Percentiles rank a stretch among this genome's conserved stretches.
Evolutionary conservation across 2,113 vertebrate species (phyloP).

Genomic region (Trogon surrucura): DNA sequence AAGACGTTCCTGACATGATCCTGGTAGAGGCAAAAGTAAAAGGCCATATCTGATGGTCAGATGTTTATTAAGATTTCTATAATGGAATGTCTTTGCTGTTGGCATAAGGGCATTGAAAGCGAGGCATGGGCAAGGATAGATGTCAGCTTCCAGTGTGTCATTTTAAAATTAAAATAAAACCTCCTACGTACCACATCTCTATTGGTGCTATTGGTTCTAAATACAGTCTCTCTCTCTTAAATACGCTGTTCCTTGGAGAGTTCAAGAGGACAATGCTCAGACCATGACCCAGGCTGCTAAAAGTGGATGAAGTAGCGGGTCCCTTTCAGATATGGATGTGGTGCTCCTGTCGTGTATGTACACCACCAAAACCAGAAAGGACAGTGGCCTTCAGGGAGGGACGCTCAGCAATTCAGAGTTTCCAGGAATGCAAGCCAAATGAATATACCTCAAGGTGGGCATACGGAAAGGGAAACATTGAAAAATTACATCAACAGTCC

Average conservation of each 20-base stretch:
- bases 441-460: not conserved
- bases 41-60: not conserved
- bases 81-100: not conserved
- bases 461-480: not conserved
- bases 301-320: not conserved
- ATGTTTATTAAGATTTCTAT: not conserved
- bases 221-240: not conserved
- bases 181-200: accelerated
- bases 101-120: not conserved
- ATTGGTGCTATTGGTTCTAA: not conserved
- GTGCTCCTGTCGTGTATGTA: not conserved
- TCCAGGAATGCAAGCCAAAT: not conserved
- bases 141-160: accelerated
- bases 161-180: not conserved
- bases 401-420: not conserved
- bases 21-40: not conserved
- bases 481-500: not conserved
- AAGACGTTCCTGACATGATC: not conserved
- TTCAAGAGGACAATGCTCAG: not conserved
- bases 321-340: not conserved
- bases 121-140: not conserved
- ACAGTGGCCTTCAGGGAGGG: not conserved
- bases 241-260: not conserved
- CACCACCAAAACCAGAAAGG: not conserved
- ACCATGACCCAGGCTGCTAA: not conserved